These are phyloP conservation scores for Ramphastos sulfuratus DNA, from an alignment of 2,113 vertebrate genomes.

Conservation along the genomic window DNA sequence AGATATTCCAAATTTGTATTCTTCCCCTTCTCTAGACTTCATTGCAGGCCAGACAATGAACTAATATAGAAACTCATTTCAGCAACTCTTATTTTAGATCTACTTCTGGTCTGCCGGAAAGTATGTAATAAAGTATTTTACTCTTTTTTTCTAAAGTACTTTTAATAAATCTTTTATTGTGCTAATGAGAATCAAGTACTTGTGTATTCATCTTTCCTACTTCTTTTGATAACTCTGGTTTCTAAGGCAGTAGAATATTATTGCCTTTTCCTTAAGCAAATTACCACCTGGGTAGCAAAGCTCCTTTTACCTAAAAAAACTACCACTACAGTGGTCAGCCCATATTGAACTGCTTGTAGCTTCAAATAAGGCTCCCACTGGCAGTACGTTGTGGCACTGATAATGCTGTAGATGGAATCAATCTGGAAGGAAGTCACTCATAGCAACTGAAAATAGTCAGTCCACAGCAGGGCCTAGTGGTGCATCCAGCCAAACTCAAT, in stretches of 20 bases:
- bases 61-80: neutral
- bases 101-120: neutral
- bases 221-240: neutral
- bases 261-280: neutral
- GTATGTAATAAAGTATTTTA: neutral
- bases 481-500: neutral
- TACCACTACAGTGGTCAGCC: neutral
- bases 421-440: neutral
- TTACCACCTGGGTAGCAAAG: neutral
- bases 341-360: neutral
- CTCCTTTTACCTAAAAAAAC: neutral
- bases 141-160: neutral
- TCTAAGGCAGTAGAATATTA: neutral
- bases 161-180: neutral
- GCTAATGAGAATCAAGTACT: neutral
- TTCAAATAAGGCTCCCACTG: neutral
- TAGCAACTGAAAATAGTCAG: fast-evolving
- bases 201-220: neutral
- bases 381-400: fast-evolving
- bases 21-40: neutral
- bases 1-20: neutral
- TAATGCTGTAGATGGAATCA: neutral
- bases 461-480: neutral
- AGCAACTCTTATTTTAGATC: neutral
- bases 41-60: neutral